Base-by-base conservation (phyloP, 1,140 invertebrate genomes). In the Mesaphorura yosii region DNA sequence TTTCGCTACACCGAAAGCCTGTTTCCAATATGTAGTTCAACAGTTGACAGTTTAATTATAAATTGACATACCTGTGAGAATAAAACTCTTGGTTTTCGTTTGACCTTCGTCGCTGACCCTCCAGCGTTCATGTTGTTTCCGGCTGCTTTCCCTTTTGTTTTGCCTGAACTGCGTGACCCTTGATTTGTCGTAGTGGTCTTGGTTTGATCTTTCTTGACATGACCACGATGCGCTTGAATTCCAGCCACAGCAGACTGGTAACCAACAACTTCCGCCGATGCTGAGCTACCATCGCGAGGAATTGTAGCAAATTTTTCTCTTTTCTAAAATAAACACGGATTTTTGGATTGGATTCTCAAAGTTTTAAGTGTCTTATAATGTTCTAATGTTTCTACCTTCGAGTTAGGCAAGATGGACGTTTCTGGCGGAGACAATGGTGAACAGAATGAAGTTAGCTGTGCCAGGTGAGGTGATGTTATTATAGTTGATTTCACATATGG, bases 61-160 rank as follows among this genome's bases (percentile, higher is more conserved):
- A n/a, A n/a, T n/a, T n/a, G n/a, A n/a, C n/a, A 64, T 65, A 77
- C 77, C 68, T 84, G 90, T 0, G 90, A 93, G 70, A 98, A 98
- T 0, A 98, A 75, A 0, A 97, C 86, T 40, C 93, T 73, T 0
- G 92, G 87, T 73, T 96, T 97, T 60, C 91, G 72, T 67, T 90
- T 88, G 0, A 78, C 72, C 58, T 79, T 78, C 22, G 19, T 53
- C n/a, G n/a, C n/a, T 15, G 25, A 25, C 23, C 38, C 26, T 20
- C 40, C n/a, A 19, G 39, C 42, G 5, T 50, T 56, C 10, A 22
- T 45, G 12, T 20, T 34, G 20, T 51, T 55, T n/a, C 40, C 15
- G 31, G 28, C 5, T 55, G 25, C 28, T 7, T 5, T 17, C 28
- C 42, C 17, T 31, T 5, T 31, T 37, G 3, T 34, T 46, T 12